Evolutionary conservation across 2,888 invertebrate genomes (phyloP).

Genomic region (Machimus atricapillus): DNA sequence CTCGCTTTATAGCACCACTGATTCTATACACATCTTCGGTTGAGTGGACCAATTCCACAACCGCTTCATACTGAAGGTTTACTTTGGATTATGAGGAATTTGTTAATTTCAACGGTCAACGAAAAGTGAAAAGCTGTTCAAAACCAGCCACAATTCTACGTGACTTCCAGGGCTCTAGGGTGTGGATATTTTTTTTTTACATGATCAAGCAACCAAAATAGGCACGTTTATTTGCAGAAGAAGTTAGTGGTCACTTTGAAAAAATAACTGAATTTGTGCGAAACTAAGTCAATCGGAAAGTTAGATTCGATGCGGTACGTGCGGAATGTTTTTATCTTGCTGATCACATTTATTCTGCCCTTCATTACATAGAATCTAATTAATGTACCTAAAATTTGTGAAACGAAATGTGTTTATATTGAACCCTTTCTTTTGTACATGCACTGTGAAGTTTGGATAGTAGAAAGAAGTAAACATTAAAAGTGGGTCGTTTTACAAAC

Average conservation of each 20-base stretch:
- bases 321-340: not conserved
- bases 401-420: not conserved
- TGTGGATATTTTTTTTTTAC: not conserved
- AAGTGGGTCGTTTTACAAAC: not conserved
- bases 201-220: not conserved
- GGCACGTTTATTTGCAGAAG: not conserved
- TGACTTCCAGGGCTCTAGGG: not conserved
- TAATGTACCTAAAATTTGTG: not conserved
- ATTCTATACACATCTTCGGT: not conserved
- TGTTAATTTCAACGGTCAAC: not conserved
- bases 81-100: not conserved
- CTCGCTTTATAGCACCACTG: too few relatives aligned
- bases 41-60: not conserved
- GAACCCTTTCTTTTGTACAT: not conserved
- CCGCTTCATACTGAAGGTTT: not conserved
- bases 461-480: not conserved
- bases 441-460: not conserved
- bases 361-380: not conserved
- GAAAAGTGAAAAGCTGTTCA: not conserved
- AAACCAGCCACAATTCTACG: not conserved
- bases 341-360: not conserved
- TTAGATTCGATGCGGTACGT: not conserved
- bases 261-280: not conserved
- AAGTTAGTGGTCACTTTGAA: not conserved
- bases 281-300: not conserved